These are phyloP conservation scores for Heliconius hewitsoni DNA, from an alignment of 1,140 invertebrate genomes.

Conservation along the genomic window DNA sequence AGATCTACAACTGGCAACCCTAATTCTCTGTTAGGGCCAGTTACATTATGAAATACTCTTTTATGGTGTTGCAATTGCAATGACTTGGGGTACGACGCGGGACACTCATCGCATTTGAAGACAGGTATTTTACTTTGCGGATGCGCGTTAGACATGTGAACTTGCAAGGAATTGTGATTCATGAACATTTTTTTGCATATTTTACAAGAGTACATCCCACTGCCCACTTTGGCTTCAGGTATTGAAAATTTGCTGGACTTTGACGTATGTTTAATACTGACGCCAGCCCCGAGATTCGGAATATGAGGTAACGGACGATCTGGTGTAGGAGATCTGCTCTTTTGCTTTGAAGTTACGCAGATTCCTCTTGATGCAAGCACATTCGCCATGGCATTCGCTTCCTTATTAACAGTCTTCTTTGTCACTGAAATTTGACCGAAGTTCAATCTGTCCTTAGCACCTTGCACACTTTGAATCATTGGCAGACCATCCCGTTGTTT, in stretches of 20 bases:
- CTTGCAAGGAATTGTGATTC: slow-evolving; percentile 65
- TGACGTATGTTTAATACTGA: slow-evolving; percentile 84
- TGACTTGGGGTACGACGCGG: slow-evolving; percentile 86
- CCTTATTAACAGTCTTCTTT: slow-evolving; percentile 84
- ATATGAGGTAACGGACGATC: slow-evolving; percentile 71
- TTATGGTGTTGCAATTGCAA: slow-evolving; percentile 86
- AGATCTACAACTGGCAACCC: slow-evolving; percentile 88
- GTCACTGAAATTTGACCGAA: slow-evolving; percentile 84
- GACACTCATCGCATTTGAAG: slow-evolving; percentile 86
- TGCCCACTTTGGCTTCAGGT: slow-evolving; percentile 72
- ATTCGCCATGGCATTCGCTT: slow-evolving; percentile 87
- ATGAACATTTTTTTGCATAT: slow-evolving; percentile 77
- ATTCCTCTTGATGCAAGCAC: slow-evolving; percentile 88
- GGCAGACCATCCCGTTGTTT: slow-evolving; percentile 87
- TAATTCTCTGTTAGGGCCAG: slow-evolving; percentile 81
- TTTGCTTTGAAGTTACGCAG: slow-evolving; percentile 85
- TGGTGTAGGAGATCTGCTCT: slow-evolving; percentile 72
- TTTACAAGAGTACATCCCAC: slow-evolving; percentile 66
- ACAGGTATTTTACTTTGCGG: slow-evolving; percentile 68
- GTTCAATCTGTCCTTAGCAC: slow-evolving; percentile 77
- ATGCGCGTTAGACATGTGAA: slow-evolving; percentile 71
- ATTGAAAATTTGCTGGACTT: slow-evolving; percentile 74
- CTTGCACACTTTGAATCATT: slow-evolving; percentile 88
- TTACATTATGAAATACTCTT: slow-evolving; percentile 85
- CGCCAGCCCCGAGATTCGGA: slow-evolving; percentile 87